These are phyloP conservation scores for Oligia fasciuncula DNA, from an alignment of 2,888 invertebrate genomes.

Conservation along the genomic window DNA sequence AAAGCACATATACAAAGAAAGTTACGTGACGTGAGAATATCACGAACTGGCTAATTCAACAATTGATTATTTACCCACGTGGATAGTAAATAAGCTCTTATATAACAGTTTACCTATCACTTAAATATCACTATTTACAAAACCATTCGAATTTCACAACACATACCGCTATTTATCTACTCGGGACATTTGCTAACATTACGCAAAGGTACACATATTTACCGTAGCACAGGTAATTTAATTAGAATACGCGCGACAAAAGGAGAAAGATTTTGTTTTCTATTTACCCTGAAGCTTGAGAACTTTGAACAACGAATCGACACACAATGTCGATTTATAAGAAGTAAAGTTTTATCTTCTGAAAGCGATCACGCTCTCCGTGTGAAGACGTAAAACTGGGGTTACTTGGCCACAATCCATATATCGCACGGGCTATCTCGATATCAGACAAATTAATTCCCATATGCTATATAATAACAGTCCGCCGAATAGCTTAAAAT, in stretches of 20 bases:
- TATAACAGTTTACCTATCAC: constrained; percentile 35
- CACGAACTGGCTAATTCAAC: constrained; percentile 40
- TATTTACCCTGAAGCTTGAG: constrained; percentile 67
- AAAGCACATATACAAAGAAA: constrained; percentile 45
- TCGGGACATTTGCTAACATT: constrained; percentile 35
- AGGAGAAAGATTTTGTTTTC: constrained; percentile 68
- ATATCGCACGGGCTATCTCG: not conserved
- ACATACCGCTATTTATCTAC: constrained; percentile 4
- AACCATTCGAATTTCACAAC: constrained; percentile 43
- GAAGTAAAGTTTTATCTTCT: not conserved
- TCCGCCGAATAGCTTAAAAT: not conserved
- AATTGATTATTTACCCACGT: constrained; percentile 42
- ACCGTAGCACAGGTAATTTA: constrained; percentile 58
- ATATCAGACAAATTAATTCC: not conserved
- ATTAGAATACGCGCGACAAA: constrained; percentile 70
- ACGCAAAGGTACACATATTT: constrained; percentile 45
- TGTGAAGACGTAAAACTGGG: not conserved
- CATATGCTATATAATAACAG: not conserved
- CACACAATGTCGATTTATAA: not conserved
- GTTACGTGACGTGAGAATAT: constrained; percentile 32
- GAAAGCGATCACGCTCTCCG: not conserved
- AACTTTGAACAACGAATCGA: constrained; percentile 32
- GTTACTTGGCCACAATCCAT: not conserved
- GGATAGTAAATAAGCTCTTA: constrained; percentile 25
- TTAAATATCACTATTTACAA: constrained; percentile 49